These are phyloP conservation scores for Prenolepis imparis DNA, from an alignment of 2,888 invertebrate species.

Conservation along the genomic window DNA sequence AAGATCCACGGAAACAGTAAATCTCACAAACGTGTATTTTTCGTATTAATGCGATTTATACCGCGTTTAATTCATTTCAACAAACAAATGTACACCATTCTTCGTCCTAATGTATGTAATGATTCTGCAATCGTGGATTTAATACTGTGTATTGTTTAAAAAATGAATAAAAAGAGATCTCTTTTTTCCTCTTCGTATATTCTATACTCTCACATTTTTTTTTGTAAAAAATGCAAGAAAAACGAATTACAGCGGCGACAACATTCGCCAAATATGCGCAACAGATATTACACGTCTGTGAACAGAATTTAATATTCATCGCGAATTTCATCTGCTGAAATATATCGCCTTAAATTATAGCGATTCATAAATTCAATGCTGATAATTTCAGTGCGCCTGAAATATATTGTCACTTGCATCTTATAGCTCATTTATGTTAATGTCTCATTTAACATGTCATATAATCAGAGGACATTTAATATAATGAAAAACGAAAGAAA, in stretches of 20 bases:
- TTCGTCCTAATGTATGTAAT: neutral
- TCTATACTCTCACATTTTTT: neutral
- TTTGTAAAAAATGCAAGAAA: neutral
- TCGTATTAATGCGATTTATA: neutral
- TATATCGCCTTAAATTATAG: neutral
- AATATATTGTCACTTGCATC: neutral
- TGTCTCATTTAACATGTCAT: neutral
- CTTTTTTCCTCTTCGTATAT: neutral
- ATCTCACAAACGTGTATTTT: neutral
- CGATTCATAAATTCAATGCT: constrained; percentile 8
- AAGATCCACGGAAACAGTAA: neutral
- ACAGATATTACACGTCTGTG: neutral
- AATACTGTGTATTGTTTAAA: neutral
- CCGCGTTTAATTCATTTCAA: neutral
- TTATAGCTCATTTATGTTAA: neutral
- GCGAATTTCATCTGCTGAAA: constrained; percentile 2
- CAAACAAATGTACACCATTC: neutral
- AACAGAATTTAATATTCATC: constrained; percentile 24
- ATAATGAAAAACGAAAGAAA: neutral
- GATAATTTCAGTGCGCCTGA: neutral
- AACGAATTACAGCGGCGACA: neutral
- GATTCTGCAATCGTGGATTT: neutral
- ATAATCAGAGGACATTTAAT: neutral
- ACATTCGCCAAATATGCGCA: neutral
- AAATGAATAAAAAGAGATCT: neutral